Percentiles rank a stretch among this genome's conserved stretches.
These are phyloP conservation scores for Clusia tigrina DNA, from an alignment of 2,888 invertebrate species.

Conservation along the genomic window DNA sequence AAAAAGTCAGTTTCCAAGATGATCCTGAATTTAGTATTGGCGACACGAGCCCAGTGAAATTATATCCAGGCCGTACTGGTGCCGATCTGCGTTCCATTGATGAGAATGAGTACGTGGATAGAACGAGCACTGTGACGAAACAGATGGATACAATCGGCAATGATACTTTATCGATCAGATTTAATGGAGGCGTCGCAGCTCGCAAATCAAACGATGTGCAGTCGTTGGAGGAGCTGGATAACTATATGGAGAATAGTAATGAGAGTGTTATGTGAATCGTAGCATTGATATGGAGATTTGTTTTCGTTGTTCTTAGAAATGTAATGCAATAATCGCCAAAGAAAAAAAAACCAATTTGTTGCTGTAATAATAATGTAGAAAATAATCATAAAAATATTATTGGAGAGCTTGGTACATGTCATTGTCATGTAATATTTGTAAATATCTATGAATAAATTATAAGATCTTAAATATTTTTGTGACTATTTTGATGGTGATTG, in stretches of 20 bases:
- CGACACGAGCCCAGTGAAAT: neutral
- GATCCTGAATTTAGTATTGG: conserved; percentile 27
- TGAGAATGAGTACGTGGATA: conserved; percentile 7
- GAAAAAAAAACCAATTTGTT: too few species aligned
- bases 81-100: conserved; percentile 25
- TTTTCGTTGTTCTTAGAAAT: neutral
- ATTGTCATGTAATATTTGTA: too few species aligned
- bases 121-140: neutral
- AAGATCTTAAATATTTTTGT: too few species aligned
- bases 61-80: conserved; percentile 12
- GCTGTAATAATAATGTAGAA: too few species aligned
- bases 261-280: conserved; percentile 34
- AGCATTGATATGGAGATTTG: neutral
- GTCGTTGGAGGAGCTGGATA: neutral
- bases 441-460: too few species aligned
- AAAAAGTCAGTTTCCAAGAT: conserved; percentile 41
- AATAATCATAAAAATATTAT: too few species aligned
- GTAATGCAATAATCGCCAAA: too few species aligned
- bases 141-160: neutral
- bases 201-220: conserved; percentile 14
- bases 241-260: neutral
- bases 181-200: conserved; percentile 16
- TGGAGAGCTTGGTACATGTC: too few species aligned
- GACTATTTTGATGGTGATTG: too few species aligned
- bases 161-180: conserved; percentile 15